Percentiles rank a stretch among this genome's conserved stretches.
These are phyloP conservation scores for Petrocephalus zakoni DNA, from an alignment of 2,113 vertebrate species.

Conservation along the genomic window DNA sequence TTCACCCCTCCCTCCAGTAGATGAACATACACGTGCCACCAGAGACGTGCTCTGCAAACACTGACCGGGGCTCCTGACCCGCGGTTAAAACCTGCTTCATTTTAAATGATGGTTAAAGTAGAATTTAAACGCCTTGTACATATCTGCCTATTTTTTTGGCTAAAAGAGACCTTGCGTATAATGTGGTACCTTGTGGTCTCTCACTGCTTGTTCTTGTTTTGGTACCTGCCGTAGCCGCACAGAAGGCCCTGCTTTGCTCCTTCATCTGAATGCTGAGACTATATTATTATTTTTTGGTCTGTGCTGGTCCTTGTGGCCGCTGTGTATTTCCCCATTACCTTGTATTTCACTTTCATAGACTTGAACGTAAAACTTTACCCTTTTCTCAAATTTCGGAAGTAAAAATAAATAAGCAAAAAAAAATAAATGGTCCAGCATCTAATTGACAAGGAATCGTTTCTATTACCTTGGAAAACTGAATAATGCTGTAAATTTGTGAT, in stretches of 20 bases:
- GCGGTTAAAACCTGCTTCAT: too few species aligned
- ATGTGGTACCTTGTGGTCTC: neutral
- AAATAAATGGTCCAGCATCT: neutral
- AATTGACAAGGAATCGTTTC: neutral
- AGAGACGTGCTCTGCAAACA: too few species aligned
- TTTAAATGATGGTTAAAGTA: too few species aligned
- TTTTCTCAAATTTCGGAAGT: neutral
- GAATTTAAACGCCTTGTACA: too few species aligned
- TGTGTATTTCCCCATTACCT: neutral
- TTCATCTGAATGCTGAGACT: neutral
- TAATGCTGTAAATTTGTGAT: neutral
- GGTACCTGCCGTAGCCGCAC: neutral
- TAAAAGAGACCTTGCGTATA: neutral
- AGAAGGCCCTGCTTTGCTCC: neutral
- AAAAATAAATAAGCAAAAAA: too few species aligned
- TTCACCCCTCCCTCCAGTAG: conserved; percentile 53
- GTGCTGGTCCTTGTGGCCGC: neutral
- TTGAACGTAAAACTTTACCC: neutral
- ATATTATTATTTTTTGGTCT: neutral
- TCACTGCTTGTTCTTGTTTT: neutral
- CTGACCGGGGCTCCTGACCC: too few species aligned
- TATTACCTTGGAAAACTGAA: neutral
- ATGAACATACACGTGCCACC: neutral
- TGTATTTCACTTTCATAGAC: neutral
- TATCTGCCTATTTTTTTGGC: too few species aligned